A percentile compares a stretch with the other conserved stretches of the same genome.
phyloP scores from a whole-genome alignment of 2,888 invertebrate species.

The Ypsolopha sequella region DNA sequence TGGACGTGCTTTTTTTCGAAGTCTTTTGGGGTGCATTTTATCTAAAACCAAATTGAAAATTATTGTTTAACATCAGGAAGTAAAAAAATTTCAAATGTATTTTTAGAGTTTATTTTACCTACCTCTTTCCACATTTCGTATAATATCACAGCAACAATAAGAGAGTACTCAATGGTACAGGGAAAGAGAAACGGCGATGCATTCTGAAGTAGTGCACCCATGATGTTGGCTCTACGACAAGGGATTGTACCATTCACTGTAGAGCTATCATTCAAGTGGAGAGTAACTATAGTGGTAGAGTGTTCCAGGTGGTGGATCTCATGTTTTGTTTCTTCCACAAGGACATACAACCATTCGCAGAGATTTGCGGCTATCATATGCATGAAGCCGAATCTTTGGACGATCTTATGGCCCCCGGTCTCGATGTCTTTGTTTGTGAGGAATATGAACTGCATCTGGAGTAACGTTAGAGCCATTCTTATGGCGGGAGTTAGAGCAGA shows the following conservation, averaged over 20 bases:
- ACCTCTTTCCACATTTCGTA: conserved; percentile 95
- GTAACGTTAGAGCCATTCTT: conserved; percentile 86
- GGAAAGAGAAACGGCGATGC: conserved; percentile 88
- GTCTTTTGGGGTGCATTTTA: conserved; percentile 60
- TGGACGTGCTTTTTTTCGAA: conserved; percentile 46
- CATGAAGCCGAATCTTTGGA: conserved; percentile 92
- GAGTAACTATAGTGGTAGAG: conserved; percentile 22
- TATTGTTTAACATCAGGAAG: too few species aligned
- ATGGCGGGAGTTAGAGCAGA: conserved; percentile 85
- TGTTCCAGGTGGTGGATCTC: conserved; percentile 82
- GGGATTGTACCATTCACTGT: conserved; percentile 24
- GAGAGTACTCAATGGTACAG: conserved; percentile 90
- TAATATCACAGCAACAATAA: conserved; percentile 90
- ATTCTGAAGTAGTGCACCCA: conserved; percentile 79
- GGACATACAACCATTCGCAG: conserved; percentile 91
- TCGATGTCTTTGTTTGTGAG: conserved; percentile 82
- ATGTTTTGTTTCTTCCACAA: conserved; percentile 90
- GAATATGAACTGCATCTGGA: conserved; percentile 95
- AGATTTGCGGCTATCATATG: conserved; percentile 94
- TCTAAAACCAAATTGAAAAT: conserved; percentile 24
- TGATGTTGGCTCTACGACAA: conserved; percentile 75
- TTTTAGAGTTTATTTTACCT: not conserved
- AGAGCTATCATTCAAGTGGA: conserved; percentile 11
- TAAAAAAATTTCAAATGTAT: not conserved
- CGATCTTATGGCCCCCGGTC: conserved; percentile 74